phyloP scores from a whole-genome alignment of 35 echinoderm and acorn worm species.

The Ptychodera flava region DNA sequence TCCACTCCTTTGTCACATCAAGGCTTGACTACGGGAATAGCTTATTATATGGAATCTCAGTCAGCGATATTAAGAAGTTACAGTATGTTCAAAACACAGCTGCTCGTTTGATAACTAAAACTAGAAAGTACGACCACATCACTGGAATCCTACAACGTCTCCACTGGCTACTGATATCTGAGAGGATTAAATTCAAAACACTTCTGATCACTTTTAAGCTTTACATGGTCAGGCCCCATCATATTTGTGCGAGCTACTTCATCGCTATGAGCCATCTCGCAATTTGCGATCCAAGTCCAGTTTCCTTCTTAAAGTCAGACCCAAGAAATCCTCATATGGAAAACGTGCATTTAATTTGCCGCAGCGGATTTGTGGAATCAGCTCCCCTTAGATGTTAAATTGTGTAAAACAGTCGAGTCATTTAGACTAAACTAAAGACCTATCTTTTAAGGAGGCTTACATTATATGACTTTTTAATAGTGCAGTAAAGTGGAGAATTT shows the following conservation, averaged over 20 bases:
- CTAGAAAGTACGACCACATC: neutral
- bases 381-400: neutral
- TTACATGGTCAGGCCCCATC: neutral
- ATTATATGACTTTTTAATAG: neutral
- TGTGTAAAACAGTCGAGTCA: neutral
- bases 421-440: neutral
- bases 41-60: constrained; percentile 17
- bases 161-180: constrained; percentile 6
- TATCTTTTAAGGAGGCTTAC: neutral
- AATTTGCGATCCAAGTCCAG: neutral
- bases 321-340: neutral
- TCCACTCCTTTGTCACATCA: constrained; percentile 9
- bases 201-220: neutral
- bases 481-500: too few species aligned
- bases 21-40: constrained; percentile 4
- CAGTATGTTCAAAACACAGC: neutral
- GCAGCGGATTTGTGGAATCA: neutral
- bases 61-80: neutral
- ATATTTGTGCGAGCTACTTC: neutral
- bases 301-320: neutral
- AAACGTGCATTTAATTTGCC: neutral
- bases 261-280: neutral
- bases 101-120: neutral
- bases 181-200: constrained; percentile 4
- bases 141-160: neutral